A percentile compares a stretch with the other conserved stretches of the same genome.
These are phyloP conservation scores for Zoanthus sociatus DNA, from an alignment of 92 coral and sea anemone genomes.

Conservation along the genomic window DNA sequence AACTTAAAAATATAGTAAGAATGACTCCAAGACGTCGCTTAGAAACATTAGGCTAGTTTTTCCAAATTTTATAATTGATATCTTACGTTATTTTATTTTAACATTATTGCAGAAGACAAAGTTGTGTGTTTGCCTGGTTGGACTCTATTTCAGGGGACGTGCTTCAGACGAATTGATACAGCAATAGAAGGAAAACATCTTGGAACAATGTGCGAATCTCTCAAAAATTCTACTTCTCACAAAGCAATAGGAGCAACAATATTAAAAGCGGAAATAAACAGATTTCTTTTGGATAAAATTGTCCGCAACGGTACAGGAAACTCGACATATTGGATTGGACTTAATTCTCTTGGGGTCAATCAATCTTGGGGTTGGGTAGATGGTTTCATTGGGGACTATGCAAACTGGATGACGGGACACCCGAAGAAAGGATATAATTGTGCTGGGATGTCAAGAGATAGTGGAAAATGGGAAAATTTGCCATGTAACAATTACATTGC, in stretches of 20 bases:
- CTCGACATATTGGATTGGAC: slow-evolving; percentile 13
- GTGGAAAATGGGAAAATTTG: slow-evolving; percentile 3
- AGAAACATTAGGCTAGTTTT: neutral
- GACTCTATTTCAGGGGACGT: neutral
- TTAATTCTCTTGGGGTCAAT: neutral
- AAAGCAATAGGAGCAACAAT: neutral
- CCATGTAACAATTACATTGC: neutral
- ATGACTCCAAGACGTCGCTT: too few species aligned
- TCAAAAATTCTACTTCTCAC: neutral
- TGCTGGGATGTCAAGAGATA: neutral
- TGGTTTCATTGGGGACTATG: neutral
- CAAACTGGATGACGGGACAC: slow-evolving; percentile 20
- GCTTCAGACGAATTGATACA: slow-evolving; percentile 7
- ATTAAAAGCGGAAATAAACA: neutral
- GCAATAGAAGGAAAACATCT: neutral
- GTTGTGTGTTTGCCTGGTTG: slow-evolving; percentile 17
- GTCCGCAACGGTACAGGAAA: neutral
- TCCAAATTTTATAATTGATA: neutral
- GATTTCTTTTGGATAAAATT: neutral
- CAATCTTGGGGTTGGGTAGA: neutral
- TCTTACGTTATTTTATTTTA: too few species aligned
- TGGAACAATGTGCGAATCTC: neutral
- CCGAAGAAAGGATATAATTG: neutral
- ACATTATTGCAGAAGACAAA: neutral
- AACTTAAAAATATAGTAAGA: too few species aligned